Conservation (phyloP, 2,113 vertebrate species). For the Naja naja region DNA sequence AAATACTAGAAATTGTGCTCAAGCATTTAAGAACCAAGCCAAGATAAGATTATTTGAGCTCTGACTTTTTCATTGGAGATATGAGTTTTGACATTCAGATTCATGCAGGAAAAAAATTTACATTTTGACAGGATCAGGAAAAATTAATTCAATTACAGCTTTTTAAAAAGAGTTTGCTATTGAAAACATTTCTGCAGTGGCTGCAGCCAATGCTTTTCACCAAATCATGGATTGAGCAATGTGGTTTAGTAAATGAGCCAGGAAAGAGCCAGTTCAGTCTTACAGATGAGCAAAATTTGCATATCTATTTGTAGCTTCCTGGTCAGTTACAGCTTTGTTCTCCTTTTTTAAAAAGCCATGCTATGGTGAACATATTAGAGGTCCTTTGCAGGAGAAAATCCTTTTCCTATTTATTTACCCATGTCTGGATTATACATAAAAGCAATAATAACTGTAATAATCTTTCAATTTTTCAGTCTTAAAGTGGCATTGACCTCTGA, state of each 20-base stretch:
- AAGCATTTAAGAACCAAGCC: not conserved
- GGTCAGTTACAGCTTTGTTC: not conserved
- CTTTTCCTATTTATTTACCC: not conserved
- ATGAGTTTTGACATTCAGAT: not conserved
- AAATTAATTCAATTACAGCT: not conserved
- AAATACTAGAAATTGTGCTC: not conserved
- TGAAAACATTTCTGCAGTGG: not conserved
- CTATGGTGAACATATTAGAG: not conserved
- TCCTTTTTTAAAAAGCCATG: not conserved
- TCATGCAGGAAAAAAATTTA: not conserved
- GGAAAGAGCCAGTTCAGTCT: not conserved
- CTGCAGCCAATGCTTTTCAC: not conserved
- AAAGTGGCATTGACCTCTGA: not conserved
- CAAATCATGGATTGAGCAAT: not conserved
- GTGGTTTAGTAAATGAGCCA: not conserved
- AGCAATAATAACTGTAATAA: not conserved
- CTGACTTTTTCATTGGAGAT: not conserved
- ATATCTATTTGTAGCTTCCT: not conserved
- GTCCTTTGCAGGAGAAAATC: not conserved
- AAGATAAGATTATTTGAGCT: not conserved
- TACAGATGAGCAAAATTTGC: not conserved
- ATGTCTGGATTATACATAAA: not conserved
- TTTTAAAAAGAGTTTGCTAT: not conserved
- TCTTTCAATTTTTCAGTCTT: not conserved
- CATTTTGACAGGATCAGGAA: not conserved